phyloP scores from a whole-genome alignment of 2,888 invertebrate species.

The Conchocele bisecta region DNA sequence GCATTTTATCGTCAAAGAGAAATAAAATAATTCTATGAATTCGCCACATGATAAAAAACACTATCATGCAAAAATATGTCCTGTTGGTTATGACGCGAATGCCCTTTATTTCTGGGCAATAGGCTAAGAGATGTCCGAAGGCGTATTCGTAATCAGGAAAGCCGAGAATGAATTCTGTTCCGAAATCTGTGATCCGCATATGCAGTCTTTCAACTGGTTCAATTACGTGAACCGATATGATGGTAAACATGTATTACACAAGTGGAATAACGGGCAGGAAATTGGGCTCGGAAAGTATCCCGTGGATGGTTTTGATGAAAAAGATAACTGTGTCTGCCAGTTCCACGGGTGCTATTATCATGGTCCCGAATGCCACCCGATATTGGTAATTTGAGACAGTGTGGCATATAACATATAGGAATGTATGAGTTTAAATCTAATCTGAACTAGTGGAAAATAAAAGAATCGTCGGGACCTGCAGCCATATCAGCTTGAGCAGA shows the following conservation, averaged over 20 bases:
- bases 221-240: conserved; percentile 29
- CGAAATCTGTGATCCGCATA: conserved; percentile 14
- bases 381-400: too few species aligned
- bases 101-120: conserved; percentile 36
- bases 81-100: conserved; percentile 44
- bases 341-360: conserved; percentile 17
- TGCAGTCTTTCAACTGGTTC: conserved; percentile 28
- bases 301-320: conserved; percentile 17
- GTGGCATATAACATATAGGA: too few species aligned
- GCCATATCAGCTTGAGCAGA: too few species aligned
- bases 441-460: too few species aligned
- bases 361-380: too few species aligned
- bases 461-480: too few species aligned
- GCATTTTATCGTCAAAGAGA: too few species aligned
- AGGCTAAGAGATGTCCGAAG: conserved; percentile 29
- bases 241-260: conserved; percentile 20
- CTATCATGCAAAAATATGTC: too few species aligned
- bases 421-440: too few species aligned
- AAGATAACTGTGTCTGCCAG: conserved; percentile 20
- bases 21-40: too few species aligned
- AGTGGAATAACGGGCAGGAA: conserved; percentile 25
- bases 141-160: conserved; percentile 25
- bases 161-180: conserved; percentile 30
- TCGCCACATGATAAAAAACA: too few species aligned
- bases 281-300: conserved; percentile 9